phyloP scores from a whole-genome alignment of 2,888 invertebrate genomes.

The Tubulanus polymorphus region DNA sequence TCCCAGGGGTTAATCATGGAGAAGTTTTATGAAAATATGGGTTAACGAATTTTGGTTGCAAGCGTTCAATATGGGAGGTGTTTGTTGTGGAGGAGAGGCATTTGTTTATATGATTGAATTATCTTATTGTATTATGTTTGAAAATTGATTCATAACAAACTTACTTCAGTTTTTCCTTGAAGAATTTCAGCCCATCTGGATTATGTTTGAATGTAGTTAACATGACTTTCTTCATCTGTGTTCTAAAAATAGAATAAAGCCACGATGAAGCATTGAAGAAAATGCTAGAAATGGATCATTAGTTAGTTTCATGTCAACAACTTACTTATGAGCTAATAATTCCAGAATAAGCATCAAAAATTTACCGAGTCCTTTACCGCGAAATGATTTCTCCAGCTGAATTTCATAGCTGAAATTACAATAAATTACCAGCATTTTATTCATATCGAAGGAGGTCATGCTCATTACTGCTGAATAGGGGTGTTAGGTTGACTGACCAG shows the following conservation, averaged over 20 bases:
- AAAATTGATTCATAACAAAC: constrained; percentile 14
- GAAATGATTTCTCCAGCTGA: constrained; percentile 69
- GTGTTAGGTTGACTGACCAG: constrained; percentile 59
- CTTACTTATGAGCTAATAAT: constrained; percentile 62
- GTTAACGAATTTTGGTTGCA: no score
- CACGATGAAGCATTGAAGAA: not conserved
- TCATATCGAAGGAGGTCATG: not conserved
- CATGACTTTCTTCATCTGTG: constrained; percentile 75
- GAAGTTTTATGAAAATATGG: no score
- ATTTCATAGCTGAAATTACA: constrained; percentile 73
- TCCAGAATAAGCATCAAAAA: constrained; percentile 77
- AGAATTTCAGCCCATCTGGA: constrained; percentile 68
- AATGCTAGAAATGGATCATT: not conserved
- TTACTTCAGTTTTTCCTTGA: constrained; percentile 69
- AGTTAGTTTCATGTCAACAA: constrained; percentile 2
- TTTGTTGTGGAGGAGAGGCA: no score
- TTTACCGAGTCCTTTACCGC: constrained; percentile 77
- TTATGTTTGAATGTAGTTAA: constrained; percentile 80
- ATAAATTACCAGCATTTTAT: not conserved
- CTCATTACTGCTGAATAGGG: not conserved
- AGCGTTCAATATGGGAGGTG: no score
- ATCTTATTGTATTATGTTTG: not conserved
- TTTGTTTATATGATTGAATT: not conserved
- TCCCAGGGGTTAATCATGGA: no score
- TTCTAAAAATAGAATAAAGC: constrained; percentile 50